Percentiles rank a stretch among this genome's conserved stretches.
Conservation (phyloP, 2,888 invertebrate species). For the Ischnus inquisitorius region DNA sequence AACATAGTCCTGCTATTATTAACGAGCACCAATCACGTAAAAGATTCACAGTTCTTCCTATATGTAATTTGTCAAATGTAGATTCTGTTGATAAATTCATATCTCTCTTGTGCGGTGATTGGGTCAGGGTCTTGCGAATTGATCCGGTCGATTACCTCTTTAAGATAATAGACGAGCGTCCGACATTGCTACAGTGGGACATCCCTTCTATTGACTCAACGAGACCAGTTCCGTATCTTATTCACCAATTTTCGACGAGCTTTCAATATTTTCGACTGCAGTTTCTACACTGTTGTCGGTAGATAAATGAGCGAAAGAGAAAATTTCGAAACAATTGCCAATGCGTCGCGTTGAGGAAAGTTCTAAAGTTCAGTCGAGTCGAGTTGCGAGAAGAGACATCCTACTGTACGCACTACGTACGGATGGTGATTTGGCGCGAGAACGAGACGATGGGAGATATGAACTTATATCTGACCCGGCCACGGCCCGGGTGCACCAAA, state of each 20-base stretch:
- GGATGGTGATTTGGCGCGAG: neutral
- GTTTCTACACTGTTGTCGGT: too few relatives aligned
- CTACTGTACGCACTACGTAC: neutral
- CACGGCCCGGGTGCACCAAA: neutral
- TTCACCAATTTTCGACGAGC: too few relatives aligned
- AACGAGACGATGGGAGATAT: slow-evolving; percentile 18
- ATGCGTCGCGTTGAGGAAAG: too few relatives aligned
- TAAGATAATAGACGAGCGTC: neutral
- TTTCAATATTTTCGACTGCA: too few relatives aligned
- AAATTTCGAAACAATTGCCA: too few relatives aligned
- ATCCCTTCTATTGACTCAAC: too few relatives aligned
- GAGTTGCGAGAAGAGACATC: neutral
- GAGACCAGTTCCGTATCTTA: too few relatives aligned
- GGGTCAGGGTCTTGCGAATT: neutral
- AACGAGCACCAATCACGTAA: neutral
- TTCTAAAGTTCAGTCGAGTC: too few relatives aligned
- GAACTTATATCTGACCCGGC: slow-evolving; percentile 11
- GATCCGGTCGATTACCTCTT: neutral
- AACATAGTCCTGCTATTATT: neutral
- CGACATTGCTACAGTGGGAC: too few relatives aligned
- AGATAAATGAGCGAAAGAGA: too few relatives aligned
- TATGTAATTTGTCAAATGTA: neutral
- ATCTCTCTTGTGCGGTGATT: neutral
- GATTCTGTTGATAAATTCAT: neutral
- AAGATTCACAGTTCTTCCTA: neutral